phyloP scores from a whole-genome alignment of 2,888 invertebrate species.

The Itoplectis maculator region DNA sequence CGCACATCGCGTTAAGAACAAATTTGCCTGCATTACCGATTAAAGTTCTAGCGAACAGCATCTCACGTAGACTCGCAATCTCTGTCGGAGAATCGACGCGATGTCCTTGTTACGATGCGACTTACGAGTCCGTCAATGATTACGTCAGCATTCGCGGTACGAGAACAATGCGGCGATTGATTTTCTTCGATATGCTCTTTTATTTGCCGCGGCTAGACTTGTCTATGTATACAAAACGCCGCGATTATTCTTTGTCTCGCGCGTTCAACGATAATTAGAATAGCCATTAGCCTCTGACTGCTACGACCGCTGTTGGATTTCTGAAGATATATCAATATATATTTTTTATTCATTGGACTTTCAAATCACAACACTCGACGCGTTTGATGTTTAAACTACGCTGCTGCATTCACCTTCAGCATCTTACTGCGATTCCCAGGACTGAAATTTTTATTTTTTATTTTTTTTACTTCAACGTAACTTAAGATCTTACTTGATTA shows the following conservation, averaged over 20 bases:
- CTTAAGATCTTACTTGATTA: too few relatives aligned
- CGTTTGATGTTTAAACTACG: too few relatives aligned
- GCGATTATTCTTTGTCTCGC: neutral
- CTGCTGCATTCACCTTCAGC: too few relatives aligned
- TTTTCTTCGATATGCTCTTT: slow-evolving; percentile 26
- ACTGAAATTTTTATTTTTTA: too few relatives aligned
- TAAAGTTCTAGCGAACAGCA: slow-evolving; percentile 21
- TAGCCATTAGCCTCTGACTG: neutral
- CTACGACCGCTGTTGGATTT: neutral
- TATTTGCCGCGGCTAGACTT: slow-evolving; percentile 1
- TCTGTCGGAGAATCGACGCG: slow-evolving; percentile 22
- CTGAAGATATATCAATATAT: neutral
- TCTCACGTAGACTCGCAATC: neutral
- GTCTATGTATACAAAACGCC: neutral
- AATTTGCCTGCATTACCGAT: slow-evolving; percentile 17
- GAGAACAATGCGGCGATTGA: slow-evolving; percentile 44
- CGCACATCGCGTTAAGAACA: neutral
- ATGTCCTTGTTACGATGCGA: slow-evolving; percentile 43
- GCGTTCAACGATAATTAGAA: neutral
- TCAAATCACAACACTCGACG: too few relatives aligned
- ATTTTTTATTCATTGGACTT: too few relatives aligned
- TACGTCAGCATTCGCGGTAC: slow-evolving; percentile 28
- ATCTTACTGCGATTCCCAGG: too few relatives aligned
- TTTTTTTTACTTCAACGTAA: too few relatives aligned
- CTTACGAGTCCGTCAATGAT: slow-evolving; percentile 16